phyloP scores from a whole-genome alignment of 2,113 vertebrate genomes.

The Lontra canadensis region DNA sequence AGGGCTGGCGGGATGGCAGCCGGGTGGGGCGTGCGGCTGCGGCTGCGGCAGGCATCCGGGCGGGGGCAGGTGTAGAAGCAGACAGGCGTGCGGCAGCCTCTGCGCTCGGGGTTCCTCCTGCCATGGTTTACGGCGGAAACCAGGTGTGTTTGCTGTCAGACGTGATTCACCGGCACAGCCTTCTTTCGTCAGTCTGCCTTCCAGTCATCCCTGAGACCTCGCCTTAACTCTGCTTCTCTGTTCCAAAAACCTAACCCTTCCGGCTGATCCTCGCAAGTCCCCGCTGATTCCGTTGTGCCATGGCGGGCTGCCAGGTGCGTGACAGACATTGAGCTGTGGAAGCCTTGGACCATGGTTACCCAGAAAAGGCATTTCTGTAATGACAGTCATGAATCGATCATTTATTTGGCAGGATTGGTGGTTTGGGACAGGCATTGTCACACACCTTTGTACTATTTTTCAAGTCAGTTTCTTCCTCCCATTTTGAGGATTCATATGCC shows the following conservation, averaged over 20 bases:
- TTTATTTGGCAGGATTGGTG: neutral
- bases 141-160: neutral
- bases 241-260: neutral
- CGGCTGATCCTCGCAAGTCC: neutral
- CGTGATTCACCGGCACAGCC: neutral
- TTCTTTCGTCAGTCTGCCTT: neutral
- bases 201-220: neutral
- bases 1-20: neutral
- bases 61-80: neutral
- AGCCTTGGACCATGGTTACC: neutral
- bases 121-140: neutral
- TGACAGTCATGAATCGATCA: neutral
- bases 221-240: neutral
- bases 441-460: neutral
- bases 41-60: neutral
- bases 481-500: neutral
- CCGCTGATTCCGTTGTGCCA: neutral
- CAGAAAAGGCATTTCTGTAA: neutral
- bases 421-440: neutral
- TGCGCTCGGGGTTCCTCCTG: fast-evolving
- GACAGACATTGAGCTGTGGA: neutral
- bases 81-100: neutral
- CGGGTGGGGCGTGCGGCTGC: neutral
- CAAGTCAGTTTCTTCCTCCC: neutral
- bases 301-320: neutral